phyloP scores from a whole-genome alignment of 2,113 vertebrate genomes.

The Otus sunia region DNA sequence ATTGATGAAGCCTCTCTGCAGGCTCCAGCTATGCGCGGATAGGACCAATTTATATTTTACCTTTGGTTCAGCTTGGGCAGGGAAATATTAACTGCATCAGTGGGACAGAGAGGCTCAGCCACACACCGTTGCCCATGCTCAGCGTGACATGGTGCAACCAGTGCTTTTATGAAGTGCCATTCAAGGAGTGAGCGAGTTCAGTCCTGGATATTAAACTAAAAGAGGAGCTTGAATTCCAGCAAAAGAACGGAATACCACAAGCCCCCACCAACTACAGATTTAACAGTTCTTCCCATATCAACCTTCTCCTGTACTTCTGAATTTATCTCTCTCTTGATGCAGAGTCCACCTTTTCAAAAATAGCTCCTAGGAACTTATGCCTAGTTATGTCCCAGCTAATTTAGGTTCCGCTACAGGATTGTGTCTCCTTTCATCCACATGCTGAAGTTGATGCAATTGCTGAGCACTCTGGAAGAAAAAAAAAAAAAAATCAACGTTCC shows the following conservation, averaged over 20 bases:
- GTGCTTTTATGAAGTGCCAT: background rate
- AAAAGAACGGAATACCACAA: background rate
- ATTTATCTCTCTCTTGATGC: background rate
- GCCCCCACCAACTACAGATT: background rate
- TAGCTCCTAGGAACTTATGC: fast-evolving
- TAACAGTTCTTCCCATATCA: background rate
- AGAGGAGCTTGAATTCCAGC: background rate
- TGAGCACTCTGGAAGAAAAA: no score
- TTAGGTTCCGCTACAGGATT: background rate
- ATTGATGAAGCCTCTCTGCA: background rate
- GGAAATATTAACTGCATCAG: background rate
- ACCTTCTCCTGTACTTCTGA: background rate
- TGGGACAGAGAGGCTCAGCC: background rate
- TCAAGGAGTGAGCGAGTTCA: background rate
- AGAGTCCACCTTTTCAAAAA: background rate
- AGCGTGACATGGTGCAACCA: fast-evolving
- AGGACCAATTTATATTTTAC: background rate
- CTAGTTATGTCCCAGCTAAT: background rate
- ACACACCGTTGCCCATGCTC: background rate
- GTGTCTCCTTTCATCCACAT: background rate
- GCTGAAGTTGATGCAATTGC: background rate
- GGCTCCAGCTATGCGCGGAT: background rate
- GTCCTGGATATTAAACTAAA: background rate
- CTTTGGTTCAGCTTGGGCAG: background rate
- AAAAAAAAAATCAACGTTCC: background rate